These are phyloP conservation scores for Hypselothyrea guttata DNA, from an alignment of 2,888 invertebrate genomes.

Conservation along the genomic window DNA sequence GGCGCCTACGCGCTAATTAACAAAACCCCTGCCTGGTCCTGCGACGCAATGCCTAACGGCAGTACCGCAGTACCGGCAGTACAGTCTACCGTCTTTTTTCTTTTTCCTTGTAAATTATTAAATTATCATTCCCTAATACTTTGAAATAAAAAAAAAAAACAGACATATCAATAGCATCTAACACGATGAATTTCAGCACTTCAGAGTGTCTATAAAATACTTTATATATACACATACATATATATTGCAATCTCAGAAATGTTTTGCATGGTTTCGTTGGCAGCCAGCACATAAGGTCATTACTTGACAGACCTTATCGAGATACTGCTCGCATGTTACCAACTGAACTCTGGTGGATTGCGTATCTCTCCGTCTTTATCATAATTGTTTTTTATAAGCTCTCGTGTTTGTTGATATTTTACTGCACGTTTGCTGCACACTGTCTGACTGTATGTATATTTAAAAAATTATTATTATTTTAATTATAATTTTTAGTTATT, in stretches of 20 bases:
- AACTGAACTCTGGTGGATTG: conserved; percentile 6
- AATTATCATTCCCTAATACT: too few species aligned
- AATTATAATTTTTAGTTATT: conserved; percentile 36
- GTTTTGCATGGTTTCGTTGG: conserved; percentile 22
- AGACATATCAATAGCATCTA: too few species aligned
- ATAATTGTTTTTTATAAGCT: conserved; percentile 37
- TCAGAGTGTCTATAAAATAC: conserved; percentile 18
- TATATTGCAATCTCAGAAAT: conserved; percentile 8
- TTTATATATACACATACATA: conserved; percentile 1
- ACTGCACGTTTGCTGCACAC: conserved; percentile 23
- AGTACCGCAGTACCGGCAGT: too few species aligned
- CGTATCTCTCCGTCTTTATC: conserved; percentile 23
- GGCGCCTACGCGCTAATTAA: too few species aligned
- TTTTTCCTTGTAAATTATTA: too few species aligned
- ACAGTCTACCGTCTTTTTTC: too few species aligned
- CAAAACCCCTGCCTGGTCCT: too few species aligned
- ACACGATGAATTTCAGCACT: conserved; percentile 24
- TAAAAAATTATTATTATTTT: conserved; percentile 54
- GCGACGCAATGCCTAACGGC: too few species aligned
- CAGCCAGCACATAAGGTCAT: conserved; percentile 69
- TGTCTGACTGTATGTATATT: conserved; percentile 26
- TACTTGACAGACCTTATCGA: conserved; percentile 62
- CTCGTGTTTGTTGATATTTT: conserved; percentile 41
- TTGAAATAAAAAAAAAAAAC: too few species aligned
- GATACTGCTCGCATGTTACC: too few species aligned